Base-by-base conservation (phyloP, 1,140 invertebrate species). In the Megalopta genalis region DNA sequence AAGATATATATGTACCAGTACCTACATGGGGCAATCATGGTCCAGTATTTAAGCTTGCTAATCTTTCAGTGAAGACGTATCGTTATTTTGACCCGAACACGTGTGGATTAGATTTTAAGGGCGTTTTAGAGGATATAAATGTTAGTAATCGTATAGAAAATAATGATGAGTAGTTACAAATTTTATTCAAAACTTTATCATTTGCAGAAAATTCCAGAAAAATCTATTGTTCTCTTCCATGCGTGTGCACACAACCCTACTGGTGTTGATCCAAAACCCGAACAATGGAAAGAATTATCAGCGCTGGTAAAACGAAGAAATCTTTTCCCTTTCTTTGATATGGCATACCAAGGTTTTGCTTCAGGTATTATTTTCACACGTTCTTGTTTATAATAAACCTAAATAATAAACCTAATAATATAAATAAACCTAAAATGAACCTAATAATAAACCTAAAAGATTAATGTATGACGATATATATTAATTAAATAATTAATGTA, bases 191-290 rank as follows among this genome's bases (percentile, higher is more conserved):
- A 23, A 70, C 42, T 67, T 74, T 77, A 78, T 82, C 82, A 87
- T 87, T 88, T 94, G 94, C 32, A 98, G 96, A 98, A 98, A 95
- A 98, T 99, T 69, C 99, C 99, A 10, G 97, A 98, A 88, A 96
- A 96, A 75, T 97, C 98, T 9, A 96, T 99, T 39, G 96, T 99
- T 89, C 93, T 99, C 60, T 93, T 99, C 7, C 99, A 99, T 93
- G 98, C 99, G 18, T 99, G 99, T 94, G 99, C 99, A 46, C 99
- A 99, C 93, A 99, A 99, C 94, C 99, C 99, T 14, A 99, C 99
- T 67, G 99, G 99, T 65, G 98, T 99, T 49, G 98, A 98, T 93
- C 97, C 97, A n/a, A 96, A 94, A 90, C 95, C 95, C 23, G 97
- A 99, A 83, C 98, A 99, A 92, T 99, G 99, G 99, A 95, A 96